These are phyloP conservation scores for Glyphotaelius pellucidus DNA, from an alignment of 2,888 invertebrate genomes.

Conservation along the genomic window DNA sequence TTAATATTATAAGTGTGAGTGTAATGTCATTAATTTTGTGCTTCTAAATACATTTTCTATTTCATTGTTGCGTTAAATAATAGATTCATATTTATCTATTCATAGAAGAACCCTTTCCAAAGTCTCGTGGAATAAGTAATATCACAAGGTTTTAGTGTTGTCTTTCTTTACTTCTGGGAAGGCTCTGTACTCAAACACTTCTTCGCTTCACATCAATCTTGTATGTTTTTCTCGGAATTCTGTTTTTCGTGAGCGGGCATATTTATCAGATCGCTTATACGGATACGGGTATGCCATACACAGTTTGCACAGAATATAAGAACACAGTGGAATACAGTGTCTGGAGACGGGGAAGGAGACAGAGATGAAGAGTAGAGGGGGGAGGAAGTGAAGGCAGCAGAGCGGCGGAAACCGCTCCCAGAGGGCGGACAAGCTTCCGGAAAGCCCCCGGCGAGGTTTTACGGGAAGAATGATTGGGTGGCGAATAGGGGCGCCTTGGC, in stretches of 20 bases:
- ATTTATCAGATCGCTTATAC: conserved; percentile 28
- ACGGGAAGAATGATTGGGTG: conserved; percentile 37
- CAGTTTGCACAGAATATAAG: not conserved
- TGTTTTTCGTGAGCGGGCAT: not conserved
- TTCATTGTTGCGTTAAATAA: not conserved
- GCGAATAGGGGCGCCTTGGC: conserved; percentile 19
- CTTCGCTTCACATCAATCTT: not conserved
- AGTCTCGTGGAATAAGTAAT: not conserved
- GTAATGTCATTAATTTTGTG: not conserved
- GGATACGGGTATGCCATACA: not conserved
- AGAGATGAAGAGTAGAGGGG: not conserved
- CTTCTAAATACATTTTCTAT: not conserved
- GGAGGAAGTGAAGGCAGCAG: not conserved
- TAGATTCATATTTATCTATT: not conserved
- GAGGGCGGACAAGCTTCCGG: conserved; percentile 36
- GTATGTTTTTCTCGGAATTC: not conserved
- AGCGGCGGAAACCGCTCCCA: conserved; percentile 45
- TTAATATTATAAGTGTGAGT: not conserved
- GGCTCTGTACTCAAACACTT: not conserved
- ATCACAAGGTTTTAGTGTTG: not conserved
- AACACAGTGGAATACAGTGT: not conserved
- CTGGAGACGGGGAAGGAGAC: not conserved
- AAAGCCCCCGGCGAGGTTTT: conserved; percentile 2
- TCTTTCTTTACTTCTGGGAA: not conserved
- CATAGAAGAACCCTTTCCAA: not conserved